A percentile compares a stretch with the other conserved stretches of the same genome.
Conservation (phyloP, 2,113 vertebrate genomes). For the Cranoglanis bouderius region DNA sequence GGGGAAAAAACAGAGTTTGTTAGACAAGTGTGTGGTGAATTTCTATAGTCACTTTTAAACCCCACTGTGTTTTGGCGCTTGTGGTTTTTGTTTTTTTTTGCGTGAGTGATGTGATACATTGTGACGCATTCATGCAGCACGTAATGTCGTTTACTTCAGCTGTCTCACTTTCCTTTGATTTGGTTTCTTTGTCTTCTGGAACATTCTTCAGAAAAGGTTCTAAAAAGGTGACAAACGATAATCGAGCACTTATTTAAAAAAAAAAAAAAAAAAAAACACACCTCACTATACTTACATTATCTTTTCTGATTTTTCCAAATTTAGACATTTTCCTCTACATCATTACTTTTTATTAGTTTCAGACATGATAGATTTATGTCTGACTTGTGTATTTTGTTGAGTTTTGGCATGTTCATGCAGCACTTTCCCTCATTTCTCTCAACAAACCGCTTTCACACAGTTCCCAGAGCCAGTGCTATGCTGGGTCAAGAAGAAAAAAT, state of each 20-base stretch:
- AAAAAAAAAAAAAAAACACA: background rate
- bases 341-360: background rate
- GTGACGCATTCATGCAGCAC: conserved; percentile 79
- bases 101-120: conserved; percentile 84
- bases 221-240: conserved; percentile 7
- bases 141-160: conserved; percentile 80
- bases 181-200: conserved; percentile 12
- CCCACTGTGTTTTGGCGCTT: conserved; percentile 75
- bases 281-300: background rate
- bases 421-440: background rate
- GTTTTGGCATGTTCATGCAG: background rate
- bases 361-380: background rate
- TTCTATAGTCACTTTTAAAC: conserved; percentile 77
- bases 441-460: background rate
- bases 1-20: conserved; percentile 62
- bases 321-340: background rate
- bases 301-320: background rate
- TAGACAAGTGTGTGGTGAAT: conserved; percentile 74
- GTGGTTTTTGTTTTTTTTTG: conserved; percentile 74
- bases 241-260: background rate
- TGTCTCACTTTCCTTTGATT: conserved; percentile 49
- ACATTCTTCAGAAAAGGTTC: background rate
- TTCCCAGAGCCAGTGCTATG: conserved; percentile 5
- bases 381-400: background rate
- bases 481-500: conserved; percentile 20